phyloP scores from a whole-genome alignment of 2,888 invertebrate genomes.

The Cosmopolites sordidus region DNA sequence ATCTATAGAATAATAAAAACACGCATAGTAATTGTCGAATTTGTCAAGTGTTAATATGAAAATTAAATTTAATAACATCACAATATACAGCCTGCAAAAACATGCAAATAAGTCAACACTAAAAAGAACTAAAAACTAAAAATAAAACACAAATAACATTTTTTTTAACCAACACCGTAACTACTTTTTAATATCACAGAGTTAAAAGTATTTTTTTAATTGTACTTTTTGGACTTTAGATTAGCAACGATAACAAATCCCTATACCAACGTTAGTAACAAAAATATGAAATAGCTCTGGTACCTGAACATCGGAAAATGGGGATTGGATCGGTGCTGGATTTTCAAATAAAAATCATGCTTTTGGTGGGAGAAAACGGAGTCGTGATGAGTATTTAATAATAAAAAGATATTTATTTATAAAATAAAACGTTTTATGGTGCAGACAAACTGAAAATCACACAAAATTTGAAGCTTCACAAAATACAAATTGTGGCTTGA shows the following conservation, averaged over 20 bases:
- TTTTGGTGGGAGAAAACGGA: not conserved
- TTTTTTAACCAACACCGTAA: not conserved
- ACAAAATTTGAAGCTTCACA: not conserved
- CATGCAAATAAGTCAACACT: not conserved
- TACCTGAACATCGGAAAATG: slow-evolving; percentile 28
- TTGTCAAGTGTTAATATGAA: not conserved
- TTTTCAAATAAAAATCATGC: not conserved
- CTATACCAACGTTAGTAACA: slow-evolving; percentile 20
- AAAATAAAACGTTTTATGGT: not conserved
- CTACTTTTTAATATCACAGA: not conserved
- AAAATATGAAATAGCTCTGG: slow-evolving; percentile 38
- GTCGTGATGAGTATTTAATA: too few species aligned
- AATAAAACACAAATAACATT: not conserved
- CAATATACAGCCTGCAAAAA: not conserved
- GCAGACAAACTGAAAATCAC: not conserved
- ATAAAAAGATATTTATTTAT: too few species aligned
- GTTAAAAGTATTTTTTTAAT: not conserved
- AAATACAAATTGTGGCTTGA: too few species aligned
- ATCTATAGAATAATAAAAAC: not conserved
- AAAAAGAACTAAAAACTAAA: not conserved
- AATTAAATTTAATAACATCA: not conserved
- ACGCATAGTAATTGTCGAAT: too few species aligned
- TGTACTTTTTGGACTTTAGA: not conserved
- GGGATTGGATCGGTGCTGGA: slow-evolving; percentile 7
- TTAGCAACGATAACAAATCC: not conserved